Conservation (phyloP, 2,113 vertebrate genomes). For the Pica pica region DNA sequence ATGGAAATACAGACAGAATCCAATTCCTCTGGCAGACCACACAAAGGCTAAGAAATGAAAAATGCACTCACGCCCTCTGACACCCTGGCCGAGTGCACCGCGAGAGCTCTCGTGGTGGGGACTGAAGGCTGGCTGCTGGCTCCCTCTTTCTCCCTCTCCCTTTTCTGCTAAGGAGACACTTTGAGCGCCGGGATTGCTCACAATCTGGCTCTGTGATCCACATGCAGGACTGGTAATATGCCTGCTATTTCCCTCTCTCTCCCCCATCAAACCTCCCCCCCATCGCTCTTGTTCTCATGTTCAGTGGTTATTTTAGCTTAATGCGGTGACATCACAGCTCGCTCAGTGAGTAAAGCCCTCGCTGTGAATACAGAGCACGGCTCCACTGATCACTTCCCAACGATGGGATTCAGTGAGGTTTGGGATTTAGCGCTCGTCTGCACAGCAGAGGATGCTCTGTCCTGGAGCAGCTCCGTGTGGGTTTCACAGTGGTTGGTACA, state of each 20-base stretch:
- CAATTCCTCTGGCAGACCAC: conserved; percentile 48
- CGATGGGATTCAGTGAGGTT: neutral
- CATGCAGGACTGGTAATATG: conserved; percentile 80
- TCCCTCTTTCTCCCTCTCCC: conserved; percentile 68
- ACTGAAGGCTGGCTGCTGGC: conserved; percentile 66
- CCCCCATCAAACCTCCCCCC: neutral
- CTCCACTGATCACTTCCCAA: neutral
- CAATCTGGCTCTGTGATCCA: conserved; percentile 76
- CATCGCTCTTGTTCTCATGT: conserved; percentile 39
- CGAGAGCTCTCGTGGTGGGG: conserved; percentile 4
- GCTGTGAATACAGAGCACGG: neutral
- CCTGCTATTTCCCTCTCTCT: conserved; percentile 73
- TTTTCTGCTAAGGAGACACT: conserved; percentile 73
- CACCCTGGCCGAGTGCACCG: conserved; percentile 70
- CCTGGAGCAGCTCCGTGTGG: accelerated
- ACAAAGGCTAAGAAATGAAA: conserved; percentile 63
- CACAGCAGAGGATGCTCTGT: neutral
- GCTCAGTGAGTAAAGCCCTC: conserved; percentile 60
- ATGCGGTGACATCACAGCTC: conserved; percentile 77
- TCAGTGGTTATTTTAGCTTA: conserved; percentile 78
- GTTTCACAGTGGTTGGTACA: accelerated
- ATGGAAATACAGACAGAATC: conserved; percentile 54
- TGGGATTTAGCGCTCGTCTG: neutral
- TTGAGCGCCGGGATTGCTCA: conserved; percentile 76
- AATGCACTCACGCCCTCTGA: conserved; percentile 69